Conservation (phyloP, 2,113 vertebrate species). For the Todiramphus chloris region DNA sequence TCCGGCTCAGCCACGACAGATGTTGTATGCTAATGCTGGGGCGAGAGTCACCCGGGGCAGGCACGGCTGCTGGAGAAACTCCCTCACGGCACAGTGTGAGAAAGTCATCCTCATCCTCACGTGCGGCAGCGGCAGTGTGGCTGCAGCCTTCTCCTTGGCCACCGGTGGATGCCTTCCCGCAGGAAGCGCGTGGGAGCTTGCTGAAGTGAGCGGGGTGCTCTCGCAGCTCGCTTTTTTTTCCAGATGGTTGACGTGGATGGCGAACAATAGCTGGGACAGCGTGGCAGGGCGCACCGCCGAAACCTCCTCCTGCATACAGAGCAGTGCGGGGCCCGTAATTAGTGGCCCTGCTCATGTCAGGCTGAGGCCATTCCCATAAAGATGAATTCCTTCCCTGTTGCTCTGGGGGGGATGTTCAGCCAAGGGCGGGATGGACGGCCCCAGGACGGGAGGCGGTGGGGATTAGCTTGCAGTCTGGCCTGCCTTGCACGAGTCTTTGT, state of each 20-base stretch:
- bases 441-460: not conserved
- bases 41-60: not conserved
- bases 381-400: not conserved
- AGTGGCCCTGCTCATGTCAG: not conserved
- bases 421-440: not conserved
- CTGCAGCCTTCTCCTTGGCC: not conserved
- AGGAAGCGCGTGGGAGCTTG: rapidly evolving
- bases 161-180: rapidly evolving
- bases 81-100: rapidly evolving
- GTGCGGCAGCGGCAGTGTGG: rapidly evolving
- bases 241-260: not conserved
- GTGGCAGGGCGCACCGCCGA: not conserved
- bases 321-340: not conserved
- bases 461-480: not conserved
- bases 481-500: not conserved
- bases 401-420: not conserved
- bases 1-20: not conserved
- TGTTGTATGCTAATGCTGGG: not conserved
- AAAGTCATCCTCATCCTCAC: rapidly evolving
- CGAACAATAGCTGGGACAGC: not conserved
- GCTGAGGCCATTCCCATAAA: not conserved
- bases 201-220: not conserved
- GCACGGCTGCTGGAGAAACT: not conserved
- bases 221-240: not conserved
- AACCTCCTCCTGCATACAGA: constrained; percentile 23